Percentiles rank a stretch among this genome's conserved stretches.
phyloP scores from a whole-genome alignment of 2,113 vertebrate genomes.

The Uria aalge region DNA sequence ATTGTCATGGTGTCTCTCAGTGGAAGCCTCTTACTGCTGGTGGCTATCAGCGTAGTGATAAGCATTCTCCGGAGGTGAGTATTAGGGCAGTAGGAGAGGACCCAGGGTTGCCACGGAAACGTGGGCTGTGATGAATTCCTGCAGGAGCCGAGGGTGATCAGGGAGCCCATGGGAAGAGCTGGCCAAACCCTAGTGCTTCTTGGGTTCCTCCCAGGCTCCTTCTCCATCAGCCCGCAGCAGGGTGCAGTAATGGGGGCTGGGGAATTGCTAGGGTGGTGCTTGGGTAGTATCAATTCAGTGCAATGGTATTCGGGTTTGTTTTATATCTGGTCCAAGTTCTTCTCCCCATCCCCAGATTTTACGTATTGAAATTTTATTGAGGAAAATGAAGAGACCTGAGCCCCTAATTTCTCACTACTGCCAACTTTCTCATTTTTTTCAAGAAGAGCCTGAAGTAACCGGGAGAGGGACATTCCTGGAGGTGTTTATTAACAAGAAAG shows the following conservation, averaged over 20 bases:
- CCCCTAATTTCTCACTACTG: background rate
- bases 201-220: background rate
- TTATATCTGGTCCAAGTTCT: background rate
- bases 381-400: background rate
- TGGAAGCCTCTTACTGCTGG: conserved; percentile 50
- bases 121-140: background rate
- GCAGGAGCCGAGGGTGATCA: background rate
- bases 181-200: background rate
- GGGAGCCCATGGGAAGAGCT: background rate
- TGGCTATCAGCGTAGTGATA: background rate
- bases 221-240: background rate
- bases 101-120: background rate
- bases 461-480: background rate
- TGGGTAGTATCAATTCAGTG: background rate
- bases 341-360: background rate
- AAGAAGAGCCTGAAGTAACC: background rate
- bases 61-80: conserved; percentile 30
- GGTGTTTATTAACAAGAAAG: background rate
- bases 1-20: conserved; percentile 59
- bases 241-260: background rate
- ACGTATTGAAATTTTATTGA: background rate
- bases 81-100: background rate
- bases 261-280: background rate
- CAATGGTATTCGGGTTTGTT: background rate
- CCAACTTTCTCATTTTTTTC: background rate